Evolutionary conservation across 1,140 invertebrate species (phyloP), one percentile per base, ranked within the genome.

Genomic region (Euwallacea similis): DNA sequence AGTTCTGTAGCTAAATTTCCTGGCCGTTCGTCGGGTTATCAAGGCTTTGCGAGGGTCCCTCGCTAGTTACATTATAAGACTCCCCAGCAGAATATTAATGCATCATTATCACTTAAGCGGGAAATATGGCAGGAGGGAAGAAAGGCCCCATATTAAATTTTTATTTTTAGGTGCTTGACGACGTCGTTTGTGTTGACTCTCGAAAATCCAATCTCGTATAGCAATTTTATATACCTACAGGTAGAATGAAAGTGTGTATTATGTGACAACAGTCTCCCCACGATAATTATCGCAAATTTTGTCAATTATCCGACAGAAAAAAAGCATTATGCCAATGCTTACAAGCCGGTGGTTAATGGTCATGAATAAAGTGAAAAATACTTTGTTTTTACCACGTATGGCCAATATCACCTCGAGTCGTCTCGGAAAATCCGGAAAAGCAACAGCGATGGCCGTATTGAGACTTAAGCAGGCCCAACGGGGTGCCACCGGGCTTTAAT

Each of bases 1-100:
- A 78, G 73, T 74, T 70, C 66, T 75, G 77, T 77, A 78, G 73
- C 78, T 76, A 78, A 73, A 79, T 78, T 79, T 79, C 78, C 78
- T 79, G 78, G 69, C 54, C 74, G 76, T 78, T 78, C 73, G 76
- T 68, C 70, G 77, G 73, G 75, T 77, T 76, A 77, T 76, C 74
- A 73, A 72, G 69, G 55, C 63, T 69, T 71, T 66, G 72, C 73
- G 71, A 66, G 66, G 71, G 54, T 73, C 74, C 67, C 73, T 56
- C 68, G 60, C 44, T 41, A 58, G 53, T 66, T 58, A 72, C 69
- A 66, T 71, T 66, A 71, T 75, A 71, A 71, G 69, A 71, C 66
- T 64, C 69, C 74, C 73, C 66, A 50, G 64, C 71, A 59, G 67
- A 73, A 72, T 76, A 73, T 74, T 73, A 76, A 76, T 74, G 73